Base-by-base conservation (phyloP, 2,113 vertebrate species). In the Rana temporaria region DNA sequence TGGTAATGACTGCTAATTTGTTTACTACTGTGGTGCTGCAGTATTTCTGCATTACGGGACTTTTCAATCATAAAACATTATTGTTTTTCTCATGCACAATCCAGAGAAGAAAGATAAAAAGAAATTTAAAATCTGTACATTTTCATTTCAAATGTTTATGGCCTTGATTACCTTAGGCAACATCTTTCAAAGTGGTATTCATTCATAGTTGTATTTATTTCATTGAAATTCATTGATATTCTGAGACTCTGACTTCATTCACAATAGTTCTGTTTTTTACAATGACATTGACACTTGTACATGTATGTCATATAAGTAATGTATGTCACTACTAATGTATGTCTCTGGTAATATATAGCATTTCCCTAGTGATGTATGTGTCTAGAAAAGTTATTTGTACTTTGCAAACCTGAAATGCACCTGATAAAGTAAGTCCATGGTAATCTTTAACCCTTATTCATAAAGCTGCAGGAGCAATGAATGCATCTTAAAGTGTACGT, bases 1-100 rank as follows among this genome's bases (percentile, higher is more conserved):
- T 69, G 66, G 65, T 53, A 79, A 69, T 79, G 78, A 69, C 55
- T 79, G 24, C 78, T 79, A 79, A 79, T 79, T 69, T 79, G 65
- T 79, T 79, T 79, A 69, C 55, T 53, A 79, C 53, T 48, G 55
- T 59, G 12, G 77, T 60, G 53, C 53, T 48, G 55, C 65, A 79
- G 30, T 20, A 48, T 78, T 78, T 78, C 48, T 66, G 63, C 74
- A 77, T 63, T 77, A 77, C 59, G 17, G 15, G 15, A 11, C 11
- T 55, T 65, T 55, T 55, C 48, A 56, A 78, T 66, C 63, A 78
- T 65, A 78, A 65, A 18, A 20, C 48, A 78, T 78, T 62, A 77
- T 77, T 64, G 52, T 64, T 63, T 64, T 78, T 6, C 30, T 24
- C 62, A 8, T 66, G 62, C 42, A 53, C 26, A 66, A 65, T 32